phyloP scores from a whole-genome alignment of 2,797 vertebrate genomes.

The Thunnus albacares region DNA sequence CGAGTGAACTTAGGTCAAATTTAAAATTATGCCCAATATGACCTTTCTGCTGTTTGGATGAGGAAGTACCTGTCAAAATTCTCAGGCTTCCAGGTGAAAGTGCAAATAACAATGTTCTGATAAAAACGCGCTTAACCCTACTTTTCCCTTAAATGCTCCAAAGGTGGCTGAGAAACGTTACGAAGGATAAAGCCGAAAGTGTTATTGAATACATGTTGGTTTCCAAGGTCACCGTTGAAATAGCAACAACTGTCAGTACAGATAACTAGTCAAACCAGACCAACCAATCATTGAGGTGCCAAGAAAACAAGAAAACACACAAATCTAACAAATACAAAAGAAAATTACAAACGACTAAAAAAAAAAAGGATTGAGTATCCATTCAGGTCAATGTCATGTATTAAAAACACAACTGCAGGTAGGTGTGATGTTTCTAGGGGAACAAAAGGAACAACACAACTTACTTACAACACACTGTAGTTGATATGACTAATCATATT shows the following conservation, averaged over 20 bases:
- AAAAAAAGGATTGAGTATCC: background rate
- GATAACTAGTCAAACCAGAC: conserved; percentile 66
- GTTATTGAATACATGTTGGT: conserved; percentile 57
- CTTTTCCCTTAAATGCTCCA: conserved; percentile 36
- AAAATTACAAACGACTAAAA: conserved; percentile 17
- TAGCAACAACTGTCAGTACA: conserved; percentile 48
- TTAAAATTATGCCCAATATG: conserved; percentile 60
- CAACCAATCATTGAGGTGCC: conserved; percentile 35
- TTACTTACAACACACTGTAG: background rate
- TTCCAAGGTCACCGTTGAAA: conserved; percentile 66
- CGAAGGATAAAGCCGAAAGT: conserved; percentile 41
- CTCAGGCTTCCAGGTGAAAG: conserved; percentile 71
- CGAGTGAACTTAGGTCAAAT: conserved; percentile 55
- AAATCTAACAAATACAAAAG: conserved; percentile 50
- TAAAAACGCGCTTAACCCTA: conserved; percentile 50
- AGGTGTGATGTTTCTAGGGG: background rate
- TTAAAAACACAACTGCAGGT: background rate
- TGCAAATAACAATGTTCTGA: conserved; percentile 65
- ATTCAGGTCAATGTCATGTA: background rate
- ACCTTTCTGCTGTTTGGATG: conserved; percentile 62
- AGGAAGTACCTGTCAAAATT: conserved; percentile 70
- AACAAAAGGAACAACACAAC: background rate
- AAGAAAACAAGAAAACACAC: conserved; percentile 16
- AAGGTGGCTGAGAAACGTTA: conserved; percentile 30
- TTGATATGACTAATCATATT: background rate